Evolutionary conservation across 1,140 invertebrate genomes (phyloP).

Genomic region (Catajapyx aquilonaris): DNA sequence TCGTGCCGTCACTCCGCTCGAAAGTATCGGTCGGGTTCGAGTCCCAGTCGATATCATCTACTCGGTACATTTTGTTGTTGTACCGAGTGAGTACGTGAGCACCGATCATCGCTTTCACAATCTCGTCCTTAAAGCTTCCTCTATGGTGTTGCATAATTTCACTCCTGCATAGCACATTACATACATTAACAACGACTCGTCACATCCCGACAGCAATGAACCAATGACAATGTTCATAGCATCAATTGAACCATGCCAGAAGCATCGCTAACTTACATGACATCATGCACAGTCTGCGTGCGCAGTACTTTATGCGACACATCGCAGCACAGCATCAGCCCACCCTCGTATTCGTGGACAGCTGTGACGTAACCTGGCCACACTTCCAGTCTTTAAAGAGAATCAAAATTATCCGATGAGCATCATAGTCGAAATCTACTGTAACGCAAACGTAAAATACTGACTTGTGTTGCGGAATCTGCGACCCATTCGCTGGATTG

Average conservation of each 20-base stretch:
- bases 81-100: conserved; percentile 64
- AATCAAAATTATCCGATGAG: conserved; percentile 3
- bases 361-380: conserved; percentile 74
- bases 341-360: conserved; percentile 64
- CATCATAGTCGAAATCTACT: background rate
- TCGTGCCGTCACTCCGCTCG: no score
- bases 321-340: conserved; percentile 68
- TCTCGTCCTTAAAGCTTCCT: background rate
- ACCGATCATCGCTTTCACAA: conserved; percentile 38
- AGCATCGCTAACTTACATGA: conserved; percentile 40
- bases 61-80: conserved; percentile 71
- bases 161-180: background rate
- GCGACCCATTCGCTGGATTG: conserved; percentile 41
- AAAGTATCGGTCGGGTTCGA: conserved; percentile 35
- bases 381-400: conserved; percentile 43
- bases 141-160: background rate
- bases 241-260: background rate
- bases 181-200: background rate
- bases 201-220: background rate
- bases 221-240: background rate
- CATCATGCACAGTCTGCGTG: conserved; percentile 50
- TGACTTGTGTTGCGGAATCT: conserved; percentile 48
- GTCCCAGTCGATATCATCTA: conserved; percentile 65
- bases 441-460: background rate
- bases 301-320: conserved; percentile 62